Evolutionary conservation across 2,797 vertebrate species (phyloP), one percentile per base, ranked within the genome.

Genomic region (Coreius guichenoti): DNA sequence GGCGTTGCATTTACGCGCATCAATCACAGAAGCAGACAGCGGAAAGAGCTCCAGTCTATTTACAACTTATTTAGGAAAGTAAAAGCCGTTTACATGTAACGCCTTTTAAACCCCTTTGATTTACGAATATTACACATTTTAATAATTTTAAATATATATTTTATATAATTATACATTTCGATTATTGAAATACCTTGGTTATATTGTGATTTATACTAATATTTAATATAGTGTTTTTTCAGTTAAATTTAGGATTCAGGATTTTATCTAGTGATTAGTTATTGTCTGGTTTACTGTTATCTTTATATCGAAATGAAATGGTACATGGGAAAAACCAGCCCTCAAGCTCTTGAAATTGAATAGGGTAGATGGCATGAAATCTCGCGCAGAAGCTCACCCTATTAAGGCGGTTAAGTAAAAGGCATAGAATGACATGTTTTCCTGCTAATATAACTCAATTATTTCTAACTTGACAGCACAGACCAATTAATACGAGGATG

Each of bases 1-100:
- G 93, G 95, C 92, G 91, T 88, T 61, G 93, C 93, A 94, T 95
- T 95, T 94, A 94, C 91, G 91, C 92, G 93, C 94, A 94, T 95
- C 94, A 94, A 94, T 96, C 95, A 95, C 91, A 47, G 0, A n/a
- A 23, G 82, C 89, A 93, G 93, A 94, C 94, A 94, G 93, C 91
- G 70, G 19, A 87, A 90, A 92, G 91, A 92, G 93, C 90, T 92
- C 90, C 89, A 89, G 87, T 69, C 63, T 81, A 54, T 68, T 68
- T 39, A 82, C n/a, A 83, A 78, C 85, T 56, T 86, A 33, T 87
- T 82, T 80, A 85, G 23, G 14, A 67, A 85, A 80, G 56, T 85
- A 54, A 65, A 80, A 65, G 47, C 43, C 33, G 26, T 84, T 76
- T 82, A 21, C 45, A 58, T 69, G 36, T 58, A 54, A 84, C 26